Evolutionary conservation across 2,888 invertebrate species (phyloP).

Genomic region (Rhabditophanes sp.): DNA sequence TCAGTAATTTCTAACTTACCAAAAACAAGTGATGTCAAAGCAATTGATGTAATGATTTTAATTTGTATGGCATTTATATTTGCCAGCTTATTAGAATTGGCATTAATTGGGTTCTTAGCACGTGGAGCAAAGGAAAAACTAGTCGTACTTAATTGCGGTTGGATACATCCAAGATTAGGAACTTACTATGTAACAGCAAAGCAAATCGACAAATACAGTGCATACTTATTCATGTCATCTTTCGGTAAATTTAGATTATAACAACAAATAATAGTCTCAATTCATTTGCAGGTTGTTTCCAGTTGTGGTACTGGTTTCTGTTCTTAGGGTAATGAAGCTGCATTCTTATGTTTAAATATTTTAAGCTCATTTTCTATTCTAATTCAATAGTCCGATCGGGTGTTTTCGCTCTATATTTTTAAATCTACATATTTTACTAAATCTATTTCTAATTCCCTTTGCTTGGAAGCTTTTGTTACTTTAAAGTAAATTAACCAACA

Average conservation of each 20-base stretch:
- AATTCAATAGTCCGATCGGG: not conserved
- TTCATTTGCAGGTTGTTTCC: too few relatives aligned
- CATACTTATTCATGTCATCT: not conserved
- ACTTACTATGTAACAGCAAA: too few relatives aligned
- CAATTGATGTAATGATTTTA: constrained; percentile 43
- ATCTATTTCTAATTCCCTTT: not conserved
- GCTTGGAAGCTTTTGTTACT: not conserved
- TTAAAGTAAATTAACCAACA: not conserved
- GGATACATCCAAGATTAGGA: too few relatives aligned
- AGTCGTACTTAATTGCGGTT: too few relatives aligned
- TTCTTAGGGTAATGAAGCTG: constrained; percentile 32
- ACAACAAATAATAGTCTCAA: too few relatives aligned
- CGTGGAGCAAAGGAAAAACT: too few relatives aligned
- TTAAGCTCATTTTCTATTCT: not conserved
- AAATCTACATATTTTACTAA: not conserved
- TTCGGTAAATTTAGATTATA: too few relatives aligned
- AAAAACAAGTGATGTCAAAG: constrained; percentile 43
- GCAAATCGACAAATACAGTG: too few relatives aligned
- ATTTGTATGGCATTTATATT: constrained; percentile 43
- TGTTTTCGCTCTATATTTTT: not conserved
- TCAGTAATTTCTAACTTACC: constrained; percentile 42
- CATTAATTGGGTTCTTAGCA: constrained; percentile 37
- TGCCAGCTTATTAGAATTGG: constrained; percentile 40
- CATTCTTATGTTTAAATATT: not conserved
- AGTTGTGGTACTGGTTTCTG: constrained; percentile 43